Base-by-base conservation (phyloP, 2,797 vertebrate species). In the Eulemur coronatus region DNA sequence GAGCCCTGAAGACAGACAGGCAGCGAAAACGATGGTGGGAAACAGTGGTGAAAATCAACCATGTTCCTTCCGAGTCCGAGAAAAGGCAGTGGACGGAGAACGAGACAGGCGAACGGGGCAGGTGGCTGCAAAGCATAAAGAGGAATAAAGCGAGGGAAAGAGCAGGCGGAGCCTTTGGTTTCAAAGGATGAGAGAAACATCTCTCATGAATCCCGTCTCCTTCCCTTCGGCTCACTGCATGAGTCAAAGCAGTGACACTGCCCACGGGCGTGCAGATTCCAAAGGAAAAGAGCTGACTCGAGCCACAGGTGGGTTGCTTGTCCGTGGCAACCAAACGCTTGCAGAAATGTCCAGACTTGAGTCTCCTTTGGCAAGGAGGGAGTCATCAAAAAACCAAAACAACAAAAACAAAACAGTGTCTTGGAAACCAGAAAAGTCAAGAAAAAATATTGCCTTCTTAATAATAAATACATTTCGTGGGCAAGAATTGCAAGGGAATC, bases 361-460 rank as follows among this genome's bases (percentile, higher is more conserved):
- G 46, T 85, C 79, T 89, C 67, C 87, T 96, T 73, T 0, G 1
- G 50, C 70, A 24, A 48, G 43, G 89, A 93, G n/a, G 76, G 22
- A 72, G 72, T 84, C 75, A 59, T 80, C 72, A 28, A 35, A 28
- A 13, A 0, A 35, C 50, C 38, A 11, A 28, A 12, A 48, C 28
- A 78, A 15, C 7, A n/a, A 67, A 91, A 86, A 35, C 50, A 33
- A 41, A 28, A 35, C 2, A 0, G 81, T 57, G 7, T 87, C 91
- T 95, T 95, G 76, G 94, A 96, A 93, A 52, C 80, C 87, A 92
- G 65, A 33, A 38, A 89, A 97, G 90, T 92, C 97, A 35, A 92
- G 91, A 80, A 97, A 97, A 95, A 96, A 97, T 97, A 97, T 98
- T 98, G 96, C 96, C 96, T 98, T 96, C 94, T 98, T 98, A 97